These are phyloP conservation scores for Dermochelys coriacea DNA, from an alignment of 2,797 vertebrate genomes.

Conservation along the genomic window DNA sequence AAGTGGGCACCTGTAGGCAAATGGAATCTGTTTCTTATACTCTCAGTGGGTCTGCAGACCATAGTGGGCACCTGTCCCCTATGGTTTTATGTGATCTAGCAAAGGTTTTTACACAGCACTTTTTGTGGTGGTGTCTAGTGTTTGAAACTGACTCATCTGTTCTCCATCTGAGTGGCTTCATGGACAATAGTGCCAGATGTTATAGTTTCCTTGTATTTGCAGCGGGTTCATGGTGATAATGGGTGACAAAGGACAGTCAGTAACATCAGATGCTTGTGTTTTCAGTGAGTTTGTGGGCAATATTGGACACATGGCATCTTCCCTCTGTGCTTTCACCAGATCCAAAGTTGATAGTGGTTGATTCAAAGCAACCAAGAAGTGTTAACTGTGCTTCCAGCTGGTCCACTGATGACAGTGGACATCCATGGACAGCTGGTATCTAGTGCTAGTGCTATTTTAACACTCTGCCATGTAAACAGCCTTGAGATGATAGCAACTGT, in stretches of 20 bases:
- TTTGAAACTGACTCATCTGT: neutral
- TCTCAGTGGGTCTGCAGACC: neutral
- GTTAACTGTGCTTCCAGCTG: neutral
- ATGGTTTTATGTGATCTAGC: neutral
- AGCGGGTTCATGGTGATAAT: neutral
- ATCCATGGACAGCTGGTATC: neutral
- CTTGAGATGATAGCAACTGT: neutral
- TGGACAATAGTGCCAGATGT: neutral
- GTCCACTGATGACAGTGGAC: neutral
- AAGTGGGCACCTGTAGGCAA: neutral
- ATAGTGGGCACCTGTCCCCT: neutral
- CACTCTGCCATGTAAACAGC: neutral
- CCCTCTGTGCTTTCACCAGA: neutral
- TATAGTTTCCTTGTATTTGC: neutral
- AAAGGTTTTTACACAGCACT: accelerated
- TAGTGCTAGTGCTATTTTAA: neutral
- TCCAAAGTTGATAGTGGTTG: neutral
- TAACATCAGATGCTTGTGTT: neutral
- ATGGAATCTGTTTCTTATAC: neutral
- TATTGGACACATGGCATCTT: neutral
- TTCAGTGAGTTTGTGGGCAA: accelerated
- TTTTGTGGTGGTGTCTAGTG: neutral
- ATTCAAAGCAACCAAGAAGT: neutral
- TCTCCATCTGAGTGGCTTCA: neutral
- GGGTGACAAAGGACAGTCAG: neutral